These are phyloP conservation scores for Cotesia glomerata DNA, from an alignment of 1,140 invertebrate genomes.

Conservation along the genomic window DNA sequence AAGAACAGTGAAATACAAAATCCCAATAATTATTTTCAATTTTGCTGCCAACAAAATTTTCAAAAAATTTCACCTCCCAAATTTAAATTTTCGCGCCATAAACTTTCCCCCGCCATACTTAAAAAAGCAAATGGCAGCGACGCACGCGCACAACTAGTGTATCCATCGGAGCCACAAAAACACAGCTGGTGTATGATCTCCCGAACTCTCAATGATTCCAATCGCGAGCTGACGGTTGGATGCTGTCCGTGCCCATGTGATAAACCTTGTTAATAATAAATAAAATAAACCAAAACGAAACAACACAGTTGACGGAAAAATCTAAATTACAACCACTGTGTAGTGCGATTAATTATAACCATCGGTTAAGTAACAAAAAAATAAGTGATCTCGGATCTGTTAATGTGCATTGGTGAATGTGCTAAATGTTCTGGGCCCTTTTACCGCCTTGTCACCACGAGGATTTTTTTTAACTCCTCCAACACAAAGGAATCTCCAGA, in stretches of 20 bases:
- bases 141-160: background rate
- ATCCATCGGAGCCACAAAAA: conserved; percentile 37
- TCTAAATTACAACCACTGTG: no score
- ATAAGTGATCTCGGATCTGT: background rate
- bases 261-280: conserved; percentile 20
- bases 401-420: background rate
- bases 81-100: no score
- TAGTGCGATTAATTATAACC: background rate
- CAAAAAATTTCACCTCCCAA: no score
- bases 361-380: background rate
- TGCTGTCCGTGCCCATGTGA: conserved; percentile 42
- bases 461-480: conserved; percentile 39
- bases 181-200: conserved; percentile 48
- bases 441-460: conserved; percentile 37
- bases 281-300: background rate
- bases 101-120: background rate
- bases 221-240: conserved; percentile 40
- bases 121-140: background rate
- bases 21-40: no score
- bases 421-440: conserved; percentile 29
- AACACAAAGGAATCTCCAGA: conserved; percentile 37
- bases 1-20: no score
- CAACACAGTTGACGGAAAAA: background rate
- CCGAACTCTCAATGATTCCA: conserved; percentile 5
- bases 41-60: no score